Evolutionary conservation across 2,797 vertebrate species (phyloP), one percentile per base, ranked within the genome.

Genomic region (Typhlichthys subterraneus): DNA sequence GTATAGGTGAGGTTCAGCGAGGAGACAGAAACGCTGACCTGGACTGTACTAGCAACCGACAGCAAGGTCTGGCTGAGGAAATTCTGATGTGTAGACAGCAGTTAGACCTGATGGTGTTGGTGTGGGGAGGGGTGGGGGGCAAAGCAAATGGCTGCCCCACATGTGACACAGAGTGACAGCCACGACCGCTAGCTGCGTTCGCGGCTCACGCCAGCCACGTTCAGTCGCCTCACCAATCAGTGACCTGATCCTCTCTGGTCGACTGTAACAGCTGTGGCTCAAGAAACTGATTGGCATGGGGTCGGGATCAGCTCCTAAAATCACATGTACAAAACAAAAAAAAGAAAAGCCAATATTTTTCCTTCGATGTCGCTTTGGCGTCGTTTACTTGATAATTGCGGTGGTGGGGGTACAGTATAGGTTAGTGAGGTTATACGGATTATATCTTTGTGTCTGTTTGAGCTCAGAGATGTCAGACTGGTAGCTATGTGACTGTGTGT

Each of bases 151-250:
- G 68, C 75, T 75, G 74, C 59, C 73, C 3, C 0, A 7, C 49
- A 73, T 4, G 81, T 79, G 70, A 29, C 23, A 4, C 23, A 29
- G 23, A 3, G 81, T 85, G 9, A 48, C 65, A 63, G 80, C 73
- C 49, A 65, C 49, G 15, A 48, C 85, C 9, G 55, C 74, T 73
- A 84, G 83, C 83, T 63, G 67, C 85, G 80, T 85, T 87, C 84
- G 77, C 67, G 76, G 80, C 72, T 52, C 13, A 76, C 82, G 86
- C 78, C 81, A 80, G 73, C 85, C 85, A 82, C 23, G 51, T 81
- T 86, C 79, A 86, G 79, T 50, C 57, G 54, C 33, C 42, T 79
- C 14, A 75, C 84, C 83, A 86, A 78, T 88, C 83, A 85, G 62
- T 58, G 50, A 53, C 46, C 57, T 53, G 45, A 0, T 5, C 59